Percentiles rank a stretch among this genome's conserved stretches.
phyloP scores from a whole-genome alignment of 1,140 invertebrate species.

The Bactericera cockerelli region DNA sequence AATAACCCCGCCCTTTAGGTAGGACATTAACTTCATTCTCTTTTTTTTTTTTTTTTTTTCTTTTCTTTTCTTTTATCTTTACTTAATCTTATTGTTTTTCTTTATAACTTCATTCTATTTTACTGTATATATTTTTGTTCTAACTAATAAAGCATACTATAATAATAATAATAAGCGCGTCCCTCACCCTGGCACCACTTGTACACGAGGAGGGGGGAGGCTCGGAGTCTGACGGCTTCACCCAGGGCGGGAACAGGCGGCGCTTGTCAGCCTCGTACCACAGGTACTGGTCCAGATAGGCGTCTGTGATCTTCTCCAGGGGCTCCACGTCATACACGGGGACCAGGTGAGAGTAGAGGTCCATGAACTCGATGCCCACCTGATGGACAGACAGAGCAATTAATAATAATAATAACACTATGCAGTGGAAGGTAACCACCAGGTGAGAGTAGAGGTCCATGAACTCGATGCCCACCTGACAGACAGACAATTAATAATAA shows the following conservation, averaged over 20 bases:
- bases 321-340: slow-evolving; percentile 99
- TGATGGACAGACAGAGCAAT: slow-evolving; percentile 27
- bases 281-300: slow-evolving; percentile 98
- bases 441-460: slow-evolving; percentile 99
- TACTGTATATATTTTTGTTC: no score
- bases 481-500: no score
- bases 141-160: no score
- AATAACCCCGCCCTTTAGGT: no score
- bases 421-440: no score
- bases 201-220: slow-evolving; percentile 91
- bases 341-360: slow-evolving; percentile 95
- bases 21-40: no score
- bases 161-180: no score
- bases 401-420: no score
- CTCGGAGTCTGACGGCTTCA: slow-evolving; percentile 96
- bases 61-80: no score
- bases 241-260: slow-evolving; percentile 93
- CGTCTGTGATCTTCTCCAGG: slow-evolving; percentile 97
- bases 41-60: no score
- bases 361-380: slow-evolving; percentile 99
- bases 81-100: no score
- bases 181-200: slow-evolving; percentile 95
- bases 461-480: slow-evolving; percentile 90
- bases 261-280: slow-evolving; percentile 99
- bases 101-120: no score